Percentiles rank a stretch among this genome's conserved stretches.
These are phyloP conservation scores for Clanis bilineata DNA, from an alignment of 2,888 invertebrate species.

Conservation along the genomic window DNA sequence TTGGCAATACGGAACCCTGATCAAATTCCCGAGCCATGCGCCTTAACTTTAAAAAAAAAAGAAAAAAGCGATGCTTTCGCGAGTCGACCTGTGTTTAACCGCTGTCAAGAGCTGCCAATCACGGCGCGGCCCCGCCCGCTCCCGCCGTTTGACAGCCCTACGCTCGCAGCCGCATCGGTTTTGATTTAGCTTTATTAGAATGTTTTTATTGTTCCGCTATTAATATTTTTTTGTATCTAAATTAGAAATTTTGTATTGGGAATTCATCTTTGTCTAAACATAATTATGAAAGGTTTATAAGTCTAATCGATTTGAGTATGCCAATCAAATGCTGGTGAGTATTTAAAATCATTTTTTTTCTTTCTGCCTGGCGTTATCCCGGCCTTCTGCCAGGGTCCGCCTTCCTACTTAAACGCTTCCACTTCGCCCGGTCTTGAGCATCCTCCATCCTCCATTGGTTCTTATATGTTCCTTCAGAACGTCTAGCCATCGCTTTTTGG, in stretches of 20 bases:
- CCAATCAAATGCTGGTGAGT: neutral
- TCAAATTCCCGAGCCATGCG: constrained; percentile 33
- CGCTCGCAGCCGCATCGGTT: constrained; percentile 30
- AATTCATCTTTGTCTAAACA: neutral
- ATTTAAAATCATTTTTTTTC: too few species aligned
- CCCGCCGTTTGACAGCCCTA: constrained; percentile 33
- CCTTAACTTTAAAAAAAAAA: constrained; percentile 38
- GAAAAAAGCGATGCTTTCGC: constrained; percentile 63
- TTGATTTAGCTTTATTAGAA: constrained; percentile 26
- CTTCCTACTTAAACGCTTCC: too few species aligned
- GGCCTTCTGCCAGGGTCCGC: too few species aligned
- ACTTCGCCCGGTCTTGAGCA: too few species aligned
- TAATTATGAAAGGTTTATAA: neutral
- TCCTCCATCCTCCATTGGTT: too few species aligned
- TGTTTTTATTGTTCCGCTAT: constrained; percentile 33
- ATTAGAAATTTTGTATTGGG: neutral
- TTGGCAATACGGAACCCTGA: constrained; percentile 42
- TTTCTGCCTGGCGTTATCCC: too few species aligned
- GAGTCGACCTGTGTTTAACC: constrained; percentile 77
- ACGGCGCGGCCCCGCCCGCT: constrained; percentile 37
- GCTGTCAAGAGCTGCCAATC: constrained; percentile 77
- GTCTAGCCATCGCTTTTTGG: too few species aligned
- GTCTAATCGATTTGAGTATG: neutral
- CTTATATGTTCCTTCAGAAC: too few species aligned
- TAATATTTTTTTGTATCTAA: constrained; percentile 23